Conservation (phyloP, 2,113 vertebrate species). For the Papio anubis region DNA sequence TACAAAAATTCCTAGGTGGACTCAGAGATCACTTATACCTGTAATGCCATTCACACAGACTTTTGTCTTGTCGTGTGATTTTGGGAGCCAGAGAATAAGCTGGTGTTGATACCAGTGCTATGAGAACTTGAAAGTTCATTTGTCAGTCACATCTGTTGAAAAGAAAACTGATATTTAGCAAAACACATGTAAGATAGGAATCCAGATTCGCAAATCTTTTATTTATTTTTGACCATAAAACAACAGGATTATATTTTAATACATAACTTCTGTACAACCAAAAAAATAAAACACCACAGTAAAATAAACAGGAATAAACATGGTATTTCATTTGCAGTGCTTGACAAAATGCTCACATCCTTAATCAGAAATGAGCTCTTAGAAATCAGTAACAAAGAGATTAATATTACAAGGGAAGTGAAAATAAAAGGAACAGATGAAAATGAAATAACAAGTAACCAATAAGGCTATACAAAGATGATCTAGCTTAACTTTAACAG, state of each 20-base stretch:
- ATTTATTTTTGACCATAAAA: neutral
- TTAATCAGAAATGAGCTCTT: neutral
- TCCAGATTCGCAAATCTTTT: neutral
- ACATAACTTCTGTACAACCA: neutral
- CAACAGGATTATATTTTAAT: neutral
- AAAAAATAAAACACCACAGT: neutral
- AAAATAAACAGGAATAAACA: neutral
- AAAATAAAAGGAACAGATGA: neutral
- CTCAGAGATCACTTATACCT: neutral
- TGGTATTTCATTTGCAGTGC: neutral
- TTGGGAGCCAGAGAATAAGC: neutral
- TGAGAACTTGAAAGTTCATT: neutral
- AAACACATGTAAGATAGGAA: neutral
- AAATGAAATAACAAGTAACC: neutral
- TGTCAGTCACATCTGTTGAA: neutral
- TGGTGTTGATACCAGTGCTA: neutral
- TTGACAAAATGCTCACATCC: constrained; percentile 1
- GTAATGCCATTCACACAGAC: neutral
- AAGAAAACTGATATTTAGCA: neutral
- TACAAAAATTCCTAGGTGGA: neutral
- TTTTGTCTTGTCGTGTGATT: neutral
- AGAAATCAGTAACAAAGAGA: neutral
- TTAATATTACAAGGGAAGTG: neutral
- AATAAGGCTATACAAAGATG: neutral
- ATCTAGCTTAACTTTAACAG: neutral